Evolutionary conservation across 1,140 invertebrate species (phyloP).

Genomic region (Archivesica marissinica): DNA sequence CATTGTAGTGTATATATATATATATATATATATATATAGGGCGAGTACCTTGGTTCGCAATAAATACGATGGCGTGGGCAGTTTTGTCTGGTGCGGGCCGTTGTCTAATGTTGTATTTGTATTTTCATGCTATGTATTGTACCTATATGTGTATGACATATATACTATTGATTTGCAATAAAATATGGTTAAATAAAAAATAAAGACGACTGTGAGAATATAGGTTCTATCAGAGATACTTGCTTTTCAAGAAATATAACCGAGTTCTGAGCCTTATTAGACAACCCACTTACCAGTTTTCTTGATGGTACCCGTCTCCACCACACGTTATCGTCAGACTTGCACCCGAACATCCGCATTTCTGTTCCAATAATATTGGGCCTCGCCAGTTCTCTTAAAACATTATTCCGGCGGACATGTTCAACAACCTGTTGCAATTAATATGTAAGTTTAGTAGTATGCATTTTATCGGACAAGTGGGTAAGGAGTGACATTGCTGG

Average conservation of each 20-base stretch:
- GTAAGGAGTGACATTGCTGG: no score
- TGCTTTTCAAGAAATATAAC: no score
- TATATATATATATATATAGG: no score
- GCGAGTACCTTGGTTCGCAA: no score
- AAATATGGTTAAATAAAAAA: not conserved
- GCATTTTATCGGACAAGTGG: no score
- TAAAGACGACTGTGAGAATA: not conserved
- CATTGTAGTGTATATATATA: no score
- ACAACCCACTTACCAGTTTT: constrained; percentile 38
- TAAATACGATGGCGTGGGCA: no score
- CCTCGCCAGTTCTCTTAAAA: constrained; percentile 17
- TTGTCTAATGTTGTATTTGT: not conserved
- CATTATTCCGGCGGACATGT: not conserved
- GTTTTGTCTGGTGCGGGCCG: no score
- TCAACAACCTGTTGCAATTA: constrained; percentile 45
- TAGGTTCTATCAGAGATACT: no score
- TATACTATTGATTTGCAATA: not conserved
- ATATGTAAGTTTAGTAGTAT: not conserved
- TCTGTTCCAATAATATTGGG: constrained; percentile 20
- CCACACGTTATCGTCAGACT: constrained; percentile 53
- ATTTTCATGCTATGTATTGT: not conserved
- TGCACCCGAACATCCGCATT: constrained; percentile 38
- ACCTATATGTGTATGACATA: not conserved
- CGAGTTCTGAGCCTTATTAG: no score
- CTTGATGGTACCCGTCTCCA: constrained; percentile 54